Evolutionary conservation across 2,888 invertebrate genomes (phyloP).

Genomic region (Nezara viridula): DNA sequence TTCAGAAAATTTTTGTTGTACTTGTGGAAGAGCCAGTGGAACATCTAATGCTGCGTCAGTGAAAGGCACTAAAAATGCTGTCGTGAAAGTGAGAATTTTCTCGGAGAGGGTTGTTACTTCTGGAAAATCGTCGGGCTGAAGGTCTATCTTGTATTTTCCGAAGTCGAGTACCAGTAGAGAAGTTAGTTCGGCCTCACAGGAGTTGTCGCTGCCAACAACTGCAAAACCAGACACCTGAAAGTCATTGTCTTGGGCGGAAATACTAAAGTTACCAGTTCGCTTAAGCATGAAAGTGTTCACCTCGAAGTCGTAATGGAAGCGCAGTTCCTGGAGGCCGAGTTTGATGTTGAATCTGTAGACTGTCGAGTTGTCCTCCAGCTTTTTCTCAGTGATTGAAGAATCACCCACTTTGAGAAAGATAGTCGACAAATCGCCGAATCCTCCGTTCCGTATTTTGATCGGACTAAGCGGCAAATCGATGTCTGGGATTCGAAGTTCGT

Average conservation of each 20-base stretch:
- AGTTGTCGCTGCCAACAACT: too few species aligned
- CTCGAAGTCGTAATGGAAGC: neutral
- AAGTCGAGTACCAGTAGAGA: neutral
- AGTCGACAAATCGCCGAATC: too few species aligned
- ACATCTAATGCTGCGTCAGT: neutral
- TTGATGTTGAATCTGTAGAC: neutral
- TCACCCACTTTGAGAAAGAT: too few species aligned
- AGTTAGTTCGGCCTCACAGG: neutral
- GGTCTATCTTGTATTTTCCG: neutral
- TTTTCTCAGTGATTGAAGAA: neutral
- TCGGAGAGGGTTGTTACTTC: neutral
- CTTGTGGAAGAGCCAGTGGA: neutral
- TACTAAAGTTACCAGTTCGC: too few species aligned
- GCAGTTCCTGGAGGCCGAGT: neutral
- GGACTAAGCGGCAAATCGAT: too few species aligned
- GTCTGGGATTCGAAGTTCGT: neutral
- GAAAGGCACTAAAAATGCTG: neutral
- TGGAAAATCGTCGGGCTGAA: neutral
- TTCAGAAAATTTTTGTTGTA: neutral
- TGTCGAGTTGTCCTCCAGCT: neutral
- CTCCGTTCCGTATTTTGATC: too few species aligned
- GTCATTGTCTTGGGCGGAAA: neutral
- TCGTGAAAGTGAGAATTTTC: neutral
- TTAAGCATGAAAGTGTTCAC: neutral
- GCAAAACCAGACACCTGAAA: neutral